Evolutionary conservation across 2,113 vertebrate species (phyloP).

Genomic region (Pachyramphus minor): DNA sequence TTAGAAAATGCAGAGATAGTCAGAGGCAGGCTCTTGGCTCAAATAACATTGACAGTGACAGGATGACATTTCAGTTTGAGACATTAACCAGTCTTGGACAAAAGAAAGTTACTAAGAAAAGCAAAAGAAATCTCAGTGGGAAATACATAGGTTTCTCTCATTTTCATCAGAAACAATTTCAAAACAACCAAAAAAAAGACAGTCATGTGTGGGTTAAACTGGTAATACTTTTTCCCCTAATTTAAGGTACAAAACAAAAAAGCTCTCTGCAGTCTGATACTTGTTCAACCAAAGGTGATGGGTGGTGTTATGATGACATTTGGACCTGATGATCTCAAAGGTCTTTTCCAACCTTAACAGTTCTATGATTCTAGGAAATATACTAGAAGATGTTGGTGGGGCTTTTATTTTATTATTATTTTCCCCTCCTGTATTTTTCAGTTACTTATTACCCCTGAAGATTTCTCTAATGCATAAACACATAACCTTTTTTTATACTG

Average conservation of each 20-base stretch:
- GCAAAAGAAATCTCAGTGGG: neutral
- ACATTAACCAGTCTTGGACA: neutral
- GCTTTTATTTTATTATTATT: neutral
- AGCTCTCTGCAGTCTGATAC: neutral
- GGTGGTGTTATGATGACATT: accelerated
- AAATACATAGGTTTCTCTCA: neutral
- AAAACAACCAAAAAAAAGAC: neutral
- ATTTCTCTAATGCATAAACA: neutral
- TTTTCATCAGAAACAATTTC: neutral
- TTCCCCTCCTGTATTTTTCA: neutral
- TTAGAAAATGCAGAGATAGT: neutral
- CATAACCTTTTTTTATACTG: accelerated
- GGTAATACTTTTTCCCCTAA: neutral
- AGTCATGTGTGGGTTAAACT: neutral
- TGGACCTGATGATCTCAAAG: neutral
- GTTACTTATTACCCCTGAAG: neutral
- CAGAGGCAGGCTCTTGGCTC: neutral
- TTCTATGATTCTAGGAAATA: neutral
- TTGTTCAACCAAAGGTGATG: neutral
- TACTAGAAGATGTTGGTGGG: neutral
- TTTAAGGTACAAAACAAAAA: neutral
- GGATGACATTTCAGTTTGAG: neutral
- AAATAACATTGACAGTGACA: neutral
- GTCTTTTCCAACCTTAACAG: neutral
- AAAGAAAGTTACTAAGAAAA: neutral